Base-by-base conservation (phyloP, 2,888 invertebrate genomes). In the Folsomia candida region DNA sequence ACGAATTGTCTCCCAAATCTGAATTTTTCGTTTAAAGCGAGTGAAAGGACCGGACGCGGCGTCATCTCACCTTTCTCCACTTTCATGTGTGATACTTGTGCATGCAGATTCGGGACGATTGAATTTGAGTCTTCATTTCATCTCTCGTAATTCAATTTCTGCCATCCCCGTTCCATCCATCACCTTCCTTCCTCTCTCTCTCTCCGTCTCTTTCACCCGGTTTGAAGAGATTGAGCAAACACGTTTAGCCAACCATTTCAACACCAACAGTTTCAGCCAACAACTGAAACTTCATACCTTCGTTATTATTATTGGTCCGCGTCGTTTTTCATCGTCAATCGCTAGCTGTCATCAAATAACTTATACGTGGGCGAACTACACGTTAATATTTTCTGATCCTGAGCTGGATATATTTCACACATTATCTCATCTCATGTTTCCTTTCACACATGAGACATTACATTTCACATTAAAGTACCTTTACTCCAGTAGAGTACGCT, bases 1-100 rank as follows among this genome's bases (percentile, higher is more conserved):
- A 92, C 84, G 91, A 93, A 82, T 88, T 94, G 86, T 90, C 91
- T 81, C 90, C 91, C 82, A 94, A 93, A 85, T 88, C 89, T 80
- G 94, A 94, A 85, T 94, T 93, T 85, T 94, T 92, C 86, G 93
- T 92, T 85, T 94, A 88, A 89, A 54, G 14, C 4, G 6, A 37
- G 37, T 9, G 14, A 37, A 37, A 37, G 37, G 37, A 37, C 14
- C 69, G 69, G 61, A 69, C 37, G 37, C 37, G 6, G 14, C 37
- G 37, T 9, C 37, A 9, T 9, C 37, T 37, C 14, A 9, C 37
- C 4, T 14, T 37, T 37, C 14, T 37, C 14, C 4, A 9, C 37
- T 37, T 14, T 37, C 14, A 9, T 37, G 6, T 37, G 4, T 14
- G 14, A 37, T 37, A 37, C 37, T 37, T 37, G 14, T 14, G 4